These are phyloP conservation scores for Bucco capensis DNA, from an alignment of 2,113 vertebrate genomes.

Conservation along the genomic window DNA sequence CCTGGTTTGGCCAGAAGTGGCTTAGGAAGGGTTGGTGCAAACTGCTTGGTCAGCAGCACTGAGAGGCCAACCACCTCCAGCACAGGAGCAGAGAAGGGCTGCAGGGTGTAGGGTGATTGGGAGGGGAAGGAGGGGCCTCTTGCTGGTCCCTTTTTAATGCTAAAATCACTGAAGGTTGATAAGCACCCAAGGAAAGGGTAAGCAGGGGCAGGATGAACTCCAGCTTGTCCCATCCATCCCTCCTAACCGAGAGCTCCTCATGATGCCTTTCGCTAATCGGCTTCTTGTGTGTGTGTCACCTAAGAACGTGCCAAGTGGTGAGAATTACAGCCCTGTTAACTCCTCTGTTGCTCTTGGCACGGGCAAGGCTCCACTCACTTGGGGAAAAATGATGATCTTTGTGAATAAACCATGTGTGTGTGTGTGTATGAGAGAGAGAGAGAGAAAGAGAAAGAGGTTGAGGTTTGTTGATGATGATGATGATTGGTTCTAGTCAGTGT, in stretches of 20 bases:
- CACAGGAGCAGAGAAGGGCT: not conserved
- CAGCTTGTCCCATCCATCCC: not conserved
- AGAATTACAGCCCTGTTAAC: slow-evolving; percentile 67
- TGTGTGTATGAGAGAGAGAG: not conserved
- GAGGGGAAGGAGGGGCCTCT: not conserved
- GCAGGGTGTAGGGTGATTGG: not conserved
- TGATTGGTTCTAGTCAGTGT: not conserved
- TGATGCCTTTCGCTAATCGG: slow-evolving; percentile 7
- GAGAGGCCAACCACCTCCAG: not conserved
- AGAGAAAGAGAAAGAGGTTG: not conserved
- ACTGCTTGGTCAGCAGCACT: not conserved
- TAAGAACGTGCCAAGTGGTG: slow-evolving; percentile 56
- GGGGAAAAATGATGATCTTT: slow-evolving; percentile 41
- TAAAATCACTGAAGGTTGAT: not conserved
- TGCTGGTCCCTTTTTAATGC: not conserved
- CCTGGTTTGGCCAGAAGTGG: not conserved
- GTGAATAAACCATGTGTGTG: slow-evolving; percentile 51
- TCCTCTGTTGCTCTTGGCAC: slow-evolving; percentile 51
- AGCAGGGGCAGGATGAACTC: not conserved
- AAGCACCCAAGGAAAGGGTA: not conserved
- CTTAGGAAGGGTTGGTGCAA: not conserved
- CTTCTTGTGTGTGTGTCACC: slow-evolving; percentile 37
- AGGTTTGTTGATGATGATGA: too few relatives aligned
- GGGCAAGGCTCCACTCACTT: slow-evolving; percentile 25
- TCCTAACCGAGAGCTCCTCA: not conserved